Conservation (phyloP, 2,113 vertebrate species). For the Tragelaphus scriptus region DNA sequence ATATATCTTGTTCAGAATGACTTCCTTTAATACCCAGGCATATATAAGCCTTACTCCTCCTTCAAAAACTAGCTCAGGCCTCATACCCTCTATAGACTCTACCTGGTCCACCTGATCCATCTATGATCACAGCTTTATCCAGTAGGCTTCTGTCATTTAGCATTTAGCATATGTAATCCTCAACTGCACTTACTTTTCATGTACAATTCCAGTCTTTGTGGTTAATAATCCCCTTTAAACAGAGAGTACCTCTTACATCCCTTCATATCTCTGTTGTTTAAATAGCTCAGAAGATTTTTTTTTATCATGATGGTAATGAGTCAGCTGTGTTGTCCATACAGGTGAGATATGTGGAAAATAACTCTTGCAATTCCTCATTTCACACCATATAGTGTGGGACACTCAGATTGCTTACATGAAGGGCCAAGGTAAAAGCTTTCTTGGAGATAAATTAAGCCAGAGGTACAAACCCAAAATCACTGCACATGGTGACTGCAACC, state of each 20-base stretch:
- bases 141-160: neutral
- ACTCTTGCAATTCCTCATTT: neutral
- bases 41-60: neutral
- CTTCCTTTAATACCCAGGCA: neutral
- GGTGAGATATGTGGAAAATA: neutral
- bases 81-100: neutral
- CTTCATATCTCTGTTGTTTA: neutral
- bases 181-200: neutral
- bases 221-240: neutral
- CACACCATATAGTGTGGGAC: neutral
- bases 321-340: neutral
- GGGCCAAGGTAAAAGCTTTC: neutral
- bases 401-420: neutral
- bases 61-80: neutral
- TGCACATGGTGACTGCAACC: neutral
- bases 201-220: neutral
- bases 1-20: neutral
- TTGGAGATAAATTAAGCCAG: neutral
- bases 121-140: neutral
- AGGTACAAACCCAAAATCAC: neutral
- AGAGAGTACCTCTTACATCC: neutral
- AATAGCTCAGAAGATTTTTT: neutral
- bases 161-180: neutral
- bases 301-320: neutral
- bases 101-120: neutral